A percentile compares a stretch with the other conserved stretches of the same genome.
Evolutionary conservation across 2,797 vertebrate genomes (phyloP).

Genomic region (Chrysocyon brachyurus): DNA sequence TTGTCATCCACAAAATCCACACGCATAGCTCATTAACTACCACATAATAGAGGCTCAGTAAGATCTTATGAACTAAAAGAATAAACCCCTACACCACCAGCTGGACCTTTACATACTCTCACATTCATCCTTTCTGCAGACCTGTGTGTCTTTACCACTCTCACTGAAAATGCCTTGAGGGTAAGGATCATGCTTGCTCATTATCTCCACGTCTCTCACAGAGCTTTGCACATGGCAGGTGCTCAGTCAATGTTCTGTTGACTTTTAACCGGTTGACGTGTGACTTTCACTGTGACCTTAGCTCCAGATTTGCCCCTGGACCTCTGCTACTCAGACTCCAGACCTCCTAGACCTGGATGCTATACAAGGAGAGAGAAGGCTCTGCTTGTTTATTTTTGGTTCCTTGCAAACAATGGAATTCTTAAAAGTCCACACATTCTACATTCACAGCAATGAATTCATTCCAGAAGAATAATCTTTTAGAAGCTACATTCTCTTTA

Average conservation of each 20-base stretch:
- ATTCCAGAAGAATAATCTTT: neutral
- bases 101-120: neutral
- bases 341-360: neutral
- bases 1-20: neutral
- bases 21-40: neutral
- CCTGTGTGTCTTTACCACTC: neutral
- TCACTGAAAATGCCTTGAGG: neutral
- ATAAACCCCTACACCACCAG: neutral
- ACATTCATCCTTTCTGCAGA: neutral
- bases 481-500: neutral
- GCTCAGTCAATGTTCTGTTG: neutral
- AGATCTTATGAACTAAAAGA: neutral
- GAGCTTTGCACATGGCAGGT: neutral
- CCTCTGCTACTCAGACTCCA: neutral
- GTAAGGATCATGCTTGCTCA: neutral
- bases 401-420: constrained; percentile 1
- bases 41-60: neutral
- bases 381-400: neutral
- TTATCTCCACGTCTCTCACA: neutral
- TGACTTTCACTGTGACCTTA: neutral
- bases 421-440: neutral
- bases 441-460: neutral
- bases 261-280: neutral
- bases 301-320: neutral
- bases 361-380: neutral